Evolutionary conservation across 2,888 invertebrate genomes (phyloP).

Genomic region (Rhagonycha lutea): DNA sequence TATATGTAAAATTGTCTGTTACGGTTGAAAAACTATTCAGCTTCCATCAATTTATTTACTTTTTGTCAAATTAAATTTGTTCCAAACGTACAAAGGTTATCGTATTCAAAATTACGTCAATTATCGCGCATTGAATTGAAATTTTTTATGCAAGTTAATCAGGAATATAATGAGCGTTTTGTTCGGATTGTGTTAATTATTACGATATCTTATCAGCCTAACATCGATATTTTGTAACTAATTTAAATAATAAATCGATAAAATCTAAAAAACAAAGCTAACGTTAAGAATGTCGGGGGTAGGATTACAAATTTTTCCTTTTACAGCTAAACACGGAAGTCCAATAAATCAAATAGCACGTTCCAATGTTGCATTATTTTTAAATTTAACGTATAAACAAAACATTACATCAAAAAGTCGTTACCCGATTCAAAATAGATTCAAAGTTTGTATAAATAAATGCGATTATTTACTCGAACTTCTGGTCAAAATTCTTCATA

Average conservation of each 20-base stretch:
- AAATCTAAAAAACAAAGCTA: background rate
- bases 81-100: background rate
- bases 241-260: background rate
- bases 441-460: background rate
- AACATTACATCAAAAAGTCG: background rate
- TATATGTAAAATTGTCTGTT: background rate
- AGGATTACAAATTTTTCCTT: background rate
- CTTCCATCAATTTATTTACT: background rate
- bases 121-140: background rate
- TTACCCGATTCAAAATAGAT: background rate
- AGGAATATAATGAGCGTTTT: background rate
- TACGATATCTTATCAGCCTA: background rate
- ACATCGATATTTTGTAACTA: background rate
- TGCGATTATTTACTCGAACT: background rate
- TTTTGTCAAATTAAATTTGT: background rate
- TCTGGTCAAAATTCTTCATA: background rate
- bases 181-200: background rate
- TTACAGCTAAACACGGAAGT: background rate
- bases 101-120: background rate
- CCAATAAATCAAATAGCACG: background rate
- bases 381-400: background rate
- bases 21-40: background rate
- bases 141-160: background rate
- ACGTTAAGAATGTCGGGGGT: background rate
- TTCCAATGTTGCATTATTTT: background rate